These are phyloP conservation scores for Leucoraja ocellata DNA, from an alignment of 2,797 vertebrate species.

Conservation along the genomic window DNA sequence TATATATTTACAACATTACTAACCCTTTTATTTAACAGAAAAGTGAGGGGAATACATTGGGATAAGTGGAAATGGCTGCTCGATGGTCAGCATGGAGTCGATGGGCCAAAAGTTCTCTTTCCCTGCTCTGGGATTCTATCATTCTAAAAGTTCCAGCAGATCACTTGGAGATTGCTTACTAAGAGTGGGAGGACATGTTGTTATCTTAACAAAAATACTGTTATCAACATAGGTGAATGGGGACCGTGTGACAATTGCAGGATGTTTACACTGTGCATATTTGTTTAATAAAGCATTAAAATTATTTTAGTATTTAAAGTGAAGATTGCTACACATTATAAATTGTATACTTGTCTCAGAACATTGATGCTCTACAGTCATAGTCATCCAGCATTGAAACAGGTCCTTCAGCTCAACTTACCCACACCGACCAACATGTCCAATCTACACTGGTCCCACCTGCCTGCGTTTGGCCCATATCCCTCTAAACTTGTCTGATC, in stretches of 20 bases:
- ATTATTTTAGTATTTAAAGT: neutral
- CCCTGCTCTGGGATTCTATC: no score
- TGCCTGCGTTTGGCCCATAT: no score
- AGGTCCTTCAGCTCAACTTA: no score
- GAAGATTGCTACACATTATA: neutral
- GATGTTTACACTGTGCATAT: neutral
- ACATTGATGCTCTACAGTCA: neutral
- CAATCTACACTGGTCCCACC: no score
- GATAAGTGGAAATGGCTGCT: no score
- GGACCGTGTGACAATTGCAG: neutral
- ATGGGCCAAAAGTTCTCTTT: no score
- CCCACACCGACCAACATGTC: no score
- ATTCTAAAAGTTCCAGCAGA: neutral
- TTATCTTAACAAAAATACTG: neutral
- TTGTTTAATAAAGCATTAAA: neutral
- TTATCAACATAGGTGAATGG: neutral
- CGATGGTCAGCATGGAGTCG: no score
- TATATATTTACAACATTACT: neutral
- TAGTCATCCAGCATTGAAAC: no score
- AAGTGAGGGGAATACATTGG: no score
- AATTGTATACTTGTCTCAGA: neutral
- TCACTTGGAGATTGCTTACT: neutral
- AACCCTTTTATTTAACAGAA: neutral
- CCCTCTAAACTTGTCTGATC: no score
- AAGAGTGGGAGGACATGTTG: neutral